Percentiles rank a stretch among this genome's conserved stretches.
Conservation (phyloP, 2,113 vertebrate species). For the Thermophis baileyi region DNA sequence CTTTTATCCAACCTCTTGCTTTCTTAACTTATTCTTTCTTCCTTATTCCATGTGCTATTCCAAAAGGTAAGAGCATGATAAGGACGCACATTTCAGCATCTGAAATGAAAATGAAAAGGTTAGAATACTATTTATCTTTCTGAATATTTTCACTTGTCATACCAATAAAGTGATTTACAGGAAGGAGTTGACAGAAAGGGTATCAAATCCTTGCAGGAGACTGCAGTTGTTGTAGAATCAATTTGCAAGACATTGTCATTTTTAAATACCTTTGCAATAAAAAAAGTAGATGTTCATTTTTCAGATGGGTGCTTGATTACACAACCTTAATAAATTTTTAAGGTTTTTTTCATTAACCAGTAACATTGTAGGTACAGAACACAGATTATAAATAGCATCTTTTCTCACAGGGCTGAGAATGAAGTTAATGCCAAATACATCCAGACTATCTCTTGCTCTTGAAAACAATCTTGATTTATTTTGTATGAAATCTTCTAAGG, state of each 20-base stretch:
- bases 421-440: neutral
- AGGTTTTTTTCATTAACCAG: constrained; percentile 61
- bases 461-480: constrained; percentile 36
- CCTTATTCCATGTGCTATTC: neutral
- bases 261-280: constrained; percentile 52
- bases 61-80: neutral
- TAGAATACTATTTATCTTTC: constrained; percentile 35
- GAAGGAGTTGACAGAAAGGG: constrained; percentile 21
- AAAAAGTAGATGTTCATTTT: constrained; percentile 48
- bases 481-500: constrained; percentile 45
- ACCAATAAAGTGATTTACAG: constrained; percentile 5
- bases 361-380: constrained; percentile 41
- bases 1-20: neutral
- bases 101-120: constrained; percentile 44
- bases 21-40: neutral
- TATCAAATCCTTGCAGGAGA: constrained; percentile 25
- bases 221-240: constrained; percentile 27
- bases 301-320: constrained; percentile 46
- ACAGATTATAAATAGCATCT: constrained; percentile 57
- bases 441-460: constrained; percentile 32
- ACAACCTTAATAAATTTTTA: constrained; percentile 62
- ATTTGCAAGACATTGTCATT: constrained; percentile 48
- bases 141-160: constrained; percentile 13
- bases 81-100: neutral
- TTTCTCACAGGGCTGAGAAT: constrained; percentile 45